These are phyloP conservation scores for Pygoscelis antarcticus DNA, from an alignment of 2,113 vertebrate species.

Conservation along the genomic window DNA sequence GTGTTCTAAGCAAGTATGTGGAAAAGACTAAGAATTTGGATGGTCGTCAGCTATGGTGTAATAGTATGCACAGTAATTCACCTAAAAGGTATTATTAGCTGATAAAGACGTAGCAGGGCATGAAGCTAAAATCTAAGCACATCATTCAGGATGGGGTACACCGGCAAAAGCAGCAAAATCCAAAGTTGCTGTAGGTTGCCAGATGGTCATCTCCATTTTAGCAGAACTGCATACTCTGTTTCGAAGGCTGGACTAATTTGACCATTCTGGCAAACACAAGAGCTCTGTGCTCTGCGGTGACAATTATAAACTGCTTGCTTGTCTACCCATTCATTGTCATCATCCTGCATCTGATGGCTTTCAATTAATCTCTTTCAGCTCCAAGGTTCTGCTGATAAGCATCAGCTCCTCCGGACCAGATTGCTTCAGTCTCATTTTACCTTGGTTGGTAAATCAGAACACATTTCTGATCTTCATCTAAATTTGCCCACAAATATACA, in stretches of 20 bases:
- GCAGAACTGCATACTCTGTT: not conserved
- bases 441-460: constrained; percentile 10
- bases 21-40: not conserved
- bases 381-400: constrained; percentile 8
- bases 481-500: not conserved
- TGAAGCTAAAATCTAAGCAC: not conserved
- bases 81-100: not conserved
- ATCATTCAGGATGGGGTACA: not conserved
- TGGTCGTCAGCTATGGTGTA: not conserved
- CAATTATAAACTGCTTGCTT: not conserved
- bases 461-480: not conserved
- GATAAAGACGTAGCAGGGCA: not conserved
- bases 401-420: not conserved
- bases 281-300: not conserved
- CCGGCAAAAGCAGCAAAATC: not conserved
- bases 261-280: not conserved
- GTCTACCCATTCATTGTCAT: not conserved
- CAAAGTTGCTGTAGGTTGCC: not conserved
- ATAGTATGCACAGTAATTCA: not conserved
- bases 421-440: constrained; percentile 20
- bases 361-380: not conserved
- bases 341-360: not conserved
- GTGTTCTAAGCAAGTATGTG: not conserved
- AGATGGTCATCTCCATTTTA: not conserved
- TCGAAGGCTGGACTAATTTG: not conserved